phyloP scores from a whole-genome alignment of 1,140 invertebrate genomes.

The Drosophila burlai region DNA sequence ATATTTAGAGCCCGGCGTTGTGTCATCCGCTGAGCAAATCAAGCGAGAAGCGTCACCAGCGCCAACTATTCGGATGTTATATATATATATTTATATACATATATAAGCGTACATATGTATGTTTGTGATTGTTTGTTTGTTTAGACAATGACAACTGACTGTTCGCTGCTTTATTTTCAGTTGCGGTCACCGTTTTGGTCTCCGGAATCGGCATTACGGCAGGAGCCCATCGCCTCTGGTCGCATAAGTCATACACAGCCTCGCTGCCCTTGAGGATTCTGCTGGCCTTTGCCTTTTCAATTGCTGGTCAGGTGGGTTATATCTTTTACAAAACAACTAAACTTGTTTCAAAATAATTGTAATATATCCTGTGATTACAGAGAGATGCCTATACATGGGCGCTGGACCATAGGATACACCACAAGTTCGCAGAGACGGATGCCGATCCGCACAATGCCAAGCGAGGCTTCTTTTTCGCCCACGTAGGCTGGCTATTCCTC shows the following conservation, averaged over 20 bases:
- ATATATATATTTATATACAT: neutral
- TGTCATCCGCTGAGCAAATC: slow-evolving; percentile 66
- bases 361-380: slow-evolving; percentile 80
- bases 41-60: slow-evolving; percentile 43
- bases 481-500: slow-evolving; percentile 92
- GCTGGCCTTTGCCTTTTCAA: slow-evolving; percentile 89
- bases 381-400: slow-evolving; percentile 92
- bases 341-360: neutral
- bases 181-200: slow-evolving; percentile 85
- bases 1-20: slow-evolving; percentile 60
- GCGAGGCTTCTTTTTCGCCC: slow-evolving; percentile 92
- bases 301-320: slow-evolving; percentile 88
- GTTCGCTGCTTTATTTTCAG: slow-evolving; percentile 85
- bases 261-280: slow-evolving; percentile 90
- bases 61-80: slow-evolving; percentile 18
- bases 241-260: slow-evolving; percentile 93
- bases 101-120: neutral
- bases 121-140: slow-evolving; percentile 17
- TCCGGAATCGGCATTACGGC: slow-evolving; percentile 91
- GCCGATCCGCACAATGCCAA: slow-evolving; percentile 93
- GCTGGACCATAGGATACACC: slow-evolving; percentile 93
- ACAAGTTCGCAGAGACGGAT: slow-evolving; percentile 93
- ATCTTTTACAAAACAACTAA: too few species aligned
- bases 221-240: slow-evolving; percentile 94
- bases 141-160: slow-evolving; percentile 38